These are phyloP conservation scores for Pilophorus perplexus DNA, from an alignment of 2,888 invertebrate species.

Conservation along the genomic window DNA sequence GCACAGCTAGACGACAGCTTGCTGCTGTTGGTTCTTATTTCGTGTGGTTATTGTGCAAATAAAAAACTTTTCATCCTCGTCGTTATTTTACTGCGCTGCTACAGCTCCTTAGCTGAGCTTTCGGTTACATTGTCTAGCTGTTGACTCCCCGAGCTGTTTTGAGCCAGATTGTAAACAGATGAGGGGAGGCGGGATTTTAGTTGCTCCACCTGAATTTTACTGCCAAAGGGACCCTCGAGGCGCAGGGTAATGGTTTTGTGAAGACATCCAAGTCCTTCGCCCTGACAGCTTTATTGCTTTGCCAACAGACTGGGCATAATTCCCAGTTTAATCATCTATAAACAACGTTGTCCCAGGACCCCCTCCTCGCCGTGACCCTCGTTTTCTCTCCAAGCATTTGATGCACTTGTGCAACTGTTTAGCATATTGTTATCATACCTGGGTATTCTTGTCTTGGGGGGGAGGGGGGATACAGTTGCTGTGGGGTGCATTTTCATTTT, in stretches of 20 bases:
- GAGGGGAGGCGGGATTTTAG: too few species aligned
- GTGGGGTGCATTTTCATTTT: too few species aligned
- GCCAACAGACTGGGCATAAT: constrained; percentile 37
- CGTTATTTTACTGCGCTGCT: too few species aligned
- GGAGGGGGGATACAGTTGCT: too few species aligned
- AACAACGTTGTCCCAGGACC: constrained; percentile 40
- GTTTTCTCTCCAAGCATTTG: not conserved
- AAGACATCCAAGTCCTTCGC: constrained; percentile 20
- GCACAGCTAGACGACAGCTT: too few species aligned
- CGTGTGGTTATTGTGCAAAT: too few species aligned
- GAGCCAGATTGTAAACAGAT: too few species aligned
- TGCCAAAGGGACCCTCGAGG: constrained; percentile 16
- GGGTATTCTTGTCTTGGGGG: too few species aligned
- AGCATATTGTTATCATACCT: not conserved
- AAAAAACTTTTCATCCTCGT: too few species aligned
- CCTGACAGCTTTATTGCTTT: constrained; percentile 40
- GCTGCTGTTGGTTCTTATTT: too few species aligned
- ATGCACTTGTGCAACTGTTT: not conserved
- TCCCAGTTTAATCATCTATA: constrained; percentile 41
- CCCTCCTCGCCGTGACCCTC: not conserved
- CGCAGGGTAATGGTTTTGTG: constrained; percentile 30
- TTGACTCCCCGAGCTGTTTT: too few species aligned
- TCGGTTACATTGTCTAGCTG: not conserved
- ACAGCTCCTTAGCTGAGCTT: not conserved
- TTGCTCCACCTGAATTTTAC: constrained; percentile 17